Base-by-base conservation (phyloP, 1,140 invertebrate species). In the Ridgeia piscesae region DNA sequence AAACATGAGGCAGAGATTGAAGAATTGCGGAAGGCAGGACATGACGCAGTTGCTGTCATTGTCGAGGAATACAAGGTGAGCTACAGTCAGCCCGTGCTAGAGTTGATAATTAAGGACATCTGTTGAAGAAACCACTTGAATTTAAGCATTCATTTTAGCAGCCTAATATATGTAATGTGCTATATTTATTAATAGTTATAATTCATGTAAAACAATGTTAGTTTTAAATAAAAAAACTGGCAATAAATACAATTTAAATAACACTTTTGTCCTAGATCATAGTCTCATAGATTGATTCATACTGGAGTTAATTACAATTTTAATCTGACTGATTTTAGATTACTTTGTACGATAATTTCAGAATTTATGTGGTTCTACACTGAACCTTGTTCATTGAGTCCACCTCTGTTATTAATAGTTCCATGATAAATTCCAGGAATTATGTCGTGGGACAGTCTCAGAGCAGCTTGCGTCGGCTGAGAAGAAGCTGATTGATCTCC, bases 41-140 rank as follows among this genome's bases (percentile, higher is more conserved):
- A 90, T 90, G 34, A 9, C 4, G 89, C 89, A 21, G 89, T 90
- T 14, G 33, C 89, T 21, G 89, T 90, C 11, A 90, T 90, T 90
- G 35, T 90, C 33, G 89, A 90, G 35, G 89, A 90, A 33, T 90
- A 90, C 89, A 90, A 90, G 31, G 89, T 90, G 35, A 90, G 2
- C n/a, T 90, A 21, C 58, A 77, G 6, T 1, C 27, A 77, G 58
- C 27, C 27, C 27, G 27, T 77, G 58, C 58, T 77, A 77, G 58
- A 77, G 58, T 21, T 77, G 17, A 77, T 31, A 21, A 14, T 17
- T 31, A 77, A 77, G 17, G 58, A 77, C 58, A 4, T 77, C 27
- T 21, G 27, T 77, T 17, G n/a, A n/a, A n/a, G n/a, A n/a, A n/a
- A n/a, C n/a, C n/a, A n/a, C n/a, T n/a, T n/a, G 58, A 77, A 77